Evolutionary conservation across 2,797 vertebrate genomes (phyloP).

Genomic region (Aldrovandia affinis): DNA sequence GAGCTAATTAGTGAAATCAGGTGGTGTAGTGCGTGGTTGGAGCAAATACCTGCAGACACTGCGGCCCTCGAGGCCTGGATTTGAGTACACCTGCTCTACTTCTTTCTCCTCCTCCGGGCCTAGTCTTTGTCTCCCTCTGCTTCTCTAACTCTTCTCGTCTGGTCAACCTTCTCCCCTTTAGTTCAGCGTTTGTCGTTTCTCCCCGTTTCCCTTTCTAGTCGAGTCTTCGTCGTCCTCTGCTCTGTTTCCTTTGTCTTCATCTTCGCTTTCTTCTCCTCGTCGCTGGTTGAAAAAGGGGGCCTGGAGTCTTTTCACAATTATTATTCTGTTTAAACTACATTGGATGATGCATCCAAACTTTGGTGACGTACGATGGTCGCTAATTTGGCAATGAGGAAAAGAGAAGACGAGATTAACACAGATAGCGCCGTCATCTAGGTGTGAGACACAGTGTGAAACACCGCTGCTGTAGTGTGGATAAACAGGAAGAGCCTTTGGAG

Average conservation of each 20-base stretch:
- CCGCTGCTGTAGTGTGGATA: neutral
- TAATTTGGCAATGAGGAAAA: neutral
- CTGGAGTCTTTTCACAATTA: neutral
- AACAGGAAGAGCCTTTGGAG: neutral
- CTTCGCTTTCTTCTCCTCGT: neutral
- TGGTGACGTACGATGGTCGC: neutral
- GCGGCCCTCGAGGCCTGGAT: no score
- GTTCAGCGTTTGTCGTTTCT: no score
- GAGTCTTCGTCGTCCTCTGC: no score
- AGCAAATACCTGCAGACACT: no score
- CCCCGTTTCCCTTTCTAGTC: no score
- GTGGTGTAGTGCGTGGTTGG: no score
- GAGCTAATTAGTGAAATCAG: no score
- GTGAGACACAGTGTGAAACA: neutral
- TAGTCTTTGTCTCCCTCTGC: neutral
- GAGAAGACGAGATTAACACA: no score
- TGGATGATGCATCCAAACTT: neutral
- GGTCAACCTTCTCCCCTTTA: no score
- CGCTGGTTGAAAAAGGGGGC: neutral
- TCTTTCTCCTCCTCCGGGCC: neutral
- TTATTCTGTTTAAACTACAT: no score
- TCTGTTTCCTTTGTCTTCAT: neutral
- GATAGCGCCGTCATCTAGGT: neutral
- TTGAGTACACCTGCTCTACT: no score
- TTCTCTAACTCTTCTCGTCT: neutral